Base-by-base conservation (phyloP, 2,113 vertebrate genomes). In the Equus quagga region DNA sequence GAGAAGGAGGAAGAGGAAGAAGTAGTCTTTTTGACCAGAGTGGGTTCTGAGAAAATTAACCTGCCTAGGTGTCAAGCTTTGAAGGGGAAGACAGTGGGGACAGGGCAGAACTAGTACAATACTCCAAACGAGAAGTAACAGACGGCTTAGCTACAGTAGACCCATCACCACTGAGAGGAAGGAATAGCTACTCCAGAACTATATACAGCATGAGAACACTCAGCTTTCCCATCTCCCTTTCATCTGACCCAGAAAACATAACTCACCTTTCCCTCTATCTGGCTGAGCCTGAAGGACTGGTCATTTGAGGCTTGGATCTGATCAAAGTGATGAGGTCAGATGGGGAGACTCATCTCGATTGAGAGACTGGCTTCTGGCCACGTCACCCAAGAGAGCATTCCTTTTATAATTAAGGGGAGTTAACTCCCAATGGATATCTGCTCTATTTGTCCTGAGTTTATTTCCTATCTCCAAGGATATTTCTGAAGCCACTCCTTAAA, bases 391-490 rank as follows among this genome's bases (percentile, higher is more conserved):
- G 58, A 89, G 51, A 96, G 80, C 18, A 41, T 80, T 90, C 86
- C 56, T 94, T 91, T 70, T 76, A 78, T 84, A 84, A 98, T 90
- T 96, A 94, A 95, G 80, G 33, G 76, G 56, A 58, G 69, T 90
- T 89, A 76, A 90, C 89, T 97, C 84, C 84, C 79, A 82, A 54
- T n/a, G 69, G 93, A 96, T 65, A 89, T 58, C 89, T 94, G 87
- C 60, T 96, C 92, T 90, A 67, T 84, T 92, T 98, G 78, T 93
- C 89, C 79, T 67, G 56, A 96, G 86, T 96, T 87, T 97, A 70
- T 84, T 97, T 97, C 73, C 83, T 90, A 86, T 96, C 94, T 93
- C 85, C 91, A 79, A 83, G 86, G 83, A 79, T 87, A 96, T 96
- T 93, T 93, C 64, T 70, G 80, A 94, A 95, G 93, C 73, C 58